Conservation (phyloP, 1,140 invertebrate species). For the Trachymyrmex septentrionalis region DNA sequence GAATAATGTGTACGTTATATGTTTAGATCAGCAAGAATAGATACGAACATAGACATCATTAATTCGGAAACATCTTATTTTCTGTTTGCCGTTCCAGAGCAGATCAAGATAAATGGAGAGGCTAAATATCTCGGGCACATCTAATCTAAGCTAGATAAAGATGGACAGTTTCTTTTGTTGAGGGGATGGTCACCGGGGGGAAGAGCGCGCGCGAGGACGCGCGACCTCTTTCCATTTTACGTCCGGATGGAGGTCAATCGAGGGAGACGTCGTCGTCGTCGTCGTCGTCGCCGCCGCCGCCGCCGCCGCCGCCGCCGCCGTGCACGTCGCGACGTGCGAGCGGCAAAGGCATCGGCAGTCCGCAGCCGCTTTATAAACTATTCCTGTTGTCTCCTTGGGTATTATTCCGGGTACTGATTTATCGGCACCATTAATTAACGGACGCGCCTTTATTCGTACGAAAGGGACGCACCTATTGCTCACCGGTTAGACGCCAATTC, state of each 20-base stretch:
- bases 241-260: conserved; percentile 59
- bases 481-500: conserved; percentile 86
- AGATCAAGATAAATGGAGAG: conserved; percentile 36
- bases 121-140: conserved; percentile 33
- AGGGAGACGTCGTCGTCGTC: conserved; percentile 58
- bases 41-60: conserved; percentile 29
- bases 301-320: no score
- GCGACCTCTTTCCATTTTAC: conserved; percentile 50
- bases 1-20: neutral
- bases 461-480: conserved; percentile 86
- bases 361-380: conserved; percentile 85
- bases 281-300: no score
- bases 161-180: conserved; percentile 18
- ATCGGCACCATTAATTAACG: conserved; percentile 86
- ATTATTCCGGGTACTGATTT: conserved; percentile 86
- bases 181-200: neutral
- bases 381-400: conserved; percentile 87
- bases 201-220: conserved; percentile 13
- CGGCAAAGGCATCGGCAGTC: conserved; percentile 78
- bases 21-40: neutral
- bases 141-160: conserved; percentile 58
- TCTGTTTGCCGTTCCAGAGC: neutral
- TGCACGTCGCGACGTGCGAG: conserved; percentile 50
- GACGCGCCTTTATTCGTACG: conserved; percentile 85
- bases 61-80: conserved; percentile 23